Conservation (phyloP, 2,113 vertebrate genomes). For the Gadus macrocephalus region DNA sequence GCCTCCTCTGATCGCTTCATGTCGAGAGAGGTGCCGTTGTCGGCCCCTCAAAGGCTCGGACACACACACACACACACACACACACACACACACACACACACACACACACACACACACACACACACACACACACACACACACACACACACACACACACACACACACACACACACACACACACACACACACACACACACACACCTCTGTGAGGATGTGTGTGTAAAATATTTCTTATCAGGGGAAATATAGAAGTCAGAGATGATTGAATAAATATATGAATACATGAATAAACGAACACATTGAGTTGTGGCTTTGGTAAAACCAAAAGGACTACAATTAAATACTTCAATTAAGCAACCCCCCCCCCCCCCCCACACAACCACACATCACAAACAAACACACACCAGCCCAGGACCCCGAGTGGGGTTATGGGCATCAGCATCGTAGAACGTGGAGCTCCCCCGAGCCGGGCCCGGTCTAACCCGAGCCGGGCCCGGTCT, state of each 20-base stretch:
- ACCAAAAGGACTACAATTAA: neutral
- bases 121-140: neutral
- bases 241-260: no score
- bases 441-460: neutral
- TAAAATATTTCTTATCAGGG: slow-evolving; percentile 2
- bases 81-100: neutral
- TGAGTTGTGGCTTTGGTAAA: no score
- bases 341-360: neutral
- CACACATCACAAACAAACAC: neutral
- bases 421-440: neutral
- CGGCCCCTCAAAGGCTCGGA: slow-evolving; percentile 61
- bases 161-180: slow-evolving; percentile 17
- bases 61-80: slow-evolving; percentile 23
- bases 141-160: slow-evolving; percentile 4
- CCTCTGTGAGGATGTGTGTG: slow-evolving; percentile 1
- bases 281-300: no score
- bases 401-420: neutral
- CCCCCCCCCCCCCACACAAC: neutral
- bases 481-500: neutral
- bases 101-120: slow-evolving; percentile 5
- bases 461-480: neutral
- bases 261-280: no score
- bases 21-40: slow-evolving; percentile 59
- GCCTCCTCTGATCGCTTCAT: slow-evolving; percentile 62
- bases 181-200: slow-evolving; percentile 12